A percentile compares a stretch with the other conserved stretches of the same genome.
These are phyloP conservation scores for Geotrupes spiniger DNA, from an alignment of 2,888 invertebrate genomes.

Conservation along the genomic window DNA sequence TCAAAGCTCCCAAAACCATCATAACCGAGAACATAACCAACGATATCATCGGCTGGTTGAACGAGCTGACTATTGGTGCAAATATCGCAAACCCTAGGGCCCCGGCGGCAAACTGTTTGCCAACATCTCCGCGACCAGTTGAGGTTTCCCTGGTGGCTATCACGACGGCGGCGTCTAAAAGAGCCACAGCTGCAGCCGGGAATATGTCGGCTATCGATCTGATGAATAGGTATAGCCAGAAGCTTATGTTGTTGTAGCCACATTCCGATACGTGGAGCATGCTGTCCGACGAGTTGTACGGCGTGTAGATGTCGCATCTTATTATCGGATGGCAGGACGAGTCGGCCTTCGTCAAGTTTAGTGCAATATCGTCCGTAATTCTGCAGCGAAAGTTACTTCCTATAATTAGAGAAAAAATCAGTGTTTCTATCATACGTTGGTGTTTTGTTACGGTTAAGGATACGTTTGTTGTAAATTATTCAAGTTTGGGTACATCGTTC, in stretches of 20 bases:
- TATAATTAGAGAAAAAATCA: conserved; percentile 36
- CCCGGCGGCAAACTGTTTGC: conserved; percentile 73
- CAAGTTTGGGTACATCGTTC: too few relatives aligned
- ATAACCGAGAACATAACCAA: conserved; percentile 54
- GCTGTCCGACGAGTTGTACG: conserved; percentile 65
- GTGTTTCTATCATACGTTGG: too few relatives aligned
- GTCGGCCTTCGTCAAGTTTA: conserved; percentile 40
- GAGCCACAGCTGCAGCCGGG: conserved; percentile 67
- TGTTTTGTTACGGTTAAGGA: too few relatives aligned
- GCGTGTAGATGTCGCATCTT: conserved; percentile 68
- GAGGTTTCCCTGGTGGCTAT: conserved; percentile 80
- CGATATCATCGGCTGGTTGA: conserved; percentile 53
- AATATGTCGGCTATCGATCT: conserved; percentile 74
- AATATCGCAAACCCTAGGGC: conserved; percentile 70
- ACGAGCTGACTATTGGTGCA: conserved; percentile 56
- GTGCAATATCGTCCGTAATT: conserved; percentile 55
- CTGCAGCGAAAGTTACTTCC: conserved; percentile 59
- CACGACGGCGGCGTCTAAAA: conserved; percentile 74
- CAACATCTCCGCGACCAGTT: conserved; percentile 74
- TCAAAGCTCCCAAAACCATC: conserved; percentile 62
- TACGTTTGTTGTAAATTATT: too few relatives aligned
- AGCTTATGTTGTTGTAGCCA: conserved; percentile 66
- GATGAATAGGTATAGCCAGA: conserved; percentile 68
- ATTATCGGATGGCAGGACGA: conserved; percentile 63
- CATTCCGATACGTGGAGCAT: conserved; percentile 69